Conservation (phyloP, 2,797 vertebrate species). For the Onychomys leucogaster region DNA sequence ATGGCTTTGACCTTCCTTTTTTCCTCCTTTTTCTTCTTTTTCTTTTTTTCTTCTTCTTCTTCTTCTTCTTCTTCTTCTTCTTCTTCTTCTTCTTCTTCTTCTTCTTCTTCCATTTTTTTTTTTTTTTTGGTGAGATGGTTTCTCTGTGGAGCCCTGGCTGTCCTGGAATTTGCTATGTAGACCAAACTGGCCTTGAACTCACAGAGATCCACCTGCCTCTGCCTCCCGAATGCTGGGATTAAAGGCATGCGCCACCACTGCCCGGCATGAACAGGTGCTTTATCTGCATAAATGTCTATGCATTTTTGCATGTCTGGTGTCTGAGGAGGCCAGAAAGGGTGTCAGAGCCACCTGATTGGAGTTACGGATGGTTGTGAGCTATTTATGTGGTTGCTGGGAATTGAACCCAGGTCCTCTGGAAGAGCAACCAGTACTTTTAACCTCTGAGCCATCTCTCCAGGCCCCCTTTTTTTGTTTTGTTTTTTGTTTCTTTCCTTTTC, state of each 20-base stretch:
- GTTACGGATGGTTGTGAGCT: neutral
- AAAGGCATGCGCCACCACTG: accelerated
- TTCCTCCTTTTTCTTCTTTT: accelerated
- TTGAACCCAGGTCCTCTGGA: neutral
- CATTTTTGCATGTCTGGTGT: neutral
- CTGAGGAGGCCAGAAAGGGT: neutral
- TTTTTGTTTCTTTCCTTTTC: neutral
- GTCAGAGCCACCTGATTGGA: neutral
- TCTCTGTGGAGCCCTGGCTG: neutral
- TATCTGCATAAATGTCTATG: neutral
- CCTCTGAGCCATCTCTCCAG: neutral
- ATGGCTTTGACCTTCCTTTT: neutral
- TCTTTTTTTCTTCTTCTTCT: accelerated
- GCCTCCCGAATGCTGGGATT: neutral
- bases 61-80: neutral
- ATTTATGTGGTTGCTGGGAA: neutral
- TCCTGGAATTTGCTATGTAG: neutral
- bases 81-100: accelerated
- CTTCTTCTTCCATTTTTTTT: neutral
- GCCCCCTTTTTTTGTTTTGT: neutral
- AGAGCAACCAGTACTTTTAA: neutral
- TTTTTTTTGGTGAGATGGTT: neutral
- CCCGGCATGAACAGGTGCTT: neutral
- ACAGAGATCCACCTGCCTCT: neutral
- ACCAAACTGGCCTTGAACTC: neutral